phyloP scores from a whole-genome alignment of 2,797 vertebrate species.

The Taeniopygia guttata region DNA sequence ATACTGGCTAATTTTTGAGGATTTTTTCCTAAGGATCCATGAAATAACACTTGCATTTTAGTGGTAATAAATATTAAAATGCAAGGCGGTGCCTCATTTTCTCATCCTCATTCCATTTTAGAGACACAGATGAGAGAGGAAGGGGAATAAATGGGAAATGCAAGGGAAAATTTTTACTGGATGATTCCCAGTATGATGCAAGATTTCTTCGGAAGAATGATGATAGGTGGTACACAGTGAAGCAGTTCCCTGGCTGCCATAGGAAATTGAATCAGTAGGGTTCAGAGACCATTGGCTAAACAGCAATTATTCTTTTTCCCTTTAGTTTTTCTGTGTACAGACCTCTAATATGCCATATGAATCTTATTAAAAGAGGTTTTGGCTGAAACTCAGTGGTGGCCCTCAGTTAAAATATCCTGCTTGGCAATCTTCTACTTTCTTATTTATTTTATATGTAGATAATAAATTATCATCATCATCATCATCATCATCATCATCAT shows the following conservation, averaged over 20 bases:
- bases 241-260: background rate
- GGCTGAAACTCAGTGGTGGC: background rate
- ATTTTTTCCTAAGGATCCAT: background rate
- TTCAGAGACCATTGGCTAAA: background rate
- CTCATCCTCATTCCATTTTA: background rate
- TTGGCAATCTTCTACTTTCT: background rate
- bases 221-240: background rate
- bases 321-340: background rate
- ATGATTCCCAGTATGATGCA: background rate
- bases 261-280: background rate
- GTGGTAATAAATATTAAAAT: background rate
- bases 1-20: background rate
- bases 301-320: background rate
- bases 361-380: background rate
- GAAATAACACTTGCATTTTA: background rate
- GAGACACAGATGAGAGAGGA: background rate
- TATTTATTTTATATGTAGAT: background rate
- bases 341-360: background rate
- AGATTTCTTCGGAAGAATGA: background rate
- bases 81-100: rapidly evolving
- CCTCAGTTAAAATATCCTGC: background rate
- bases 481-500: too few species aligned
- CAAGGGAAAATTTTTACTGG: background rate
- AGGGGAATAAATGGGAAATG: background rate
- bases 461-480: too few species aligned